A percentile compares a stretch with the other conserved stretches of the same genome.
Conservation (phyloP, 2,797 vertebrate species). For the Cynodonichthys magdalenae region DNA sequence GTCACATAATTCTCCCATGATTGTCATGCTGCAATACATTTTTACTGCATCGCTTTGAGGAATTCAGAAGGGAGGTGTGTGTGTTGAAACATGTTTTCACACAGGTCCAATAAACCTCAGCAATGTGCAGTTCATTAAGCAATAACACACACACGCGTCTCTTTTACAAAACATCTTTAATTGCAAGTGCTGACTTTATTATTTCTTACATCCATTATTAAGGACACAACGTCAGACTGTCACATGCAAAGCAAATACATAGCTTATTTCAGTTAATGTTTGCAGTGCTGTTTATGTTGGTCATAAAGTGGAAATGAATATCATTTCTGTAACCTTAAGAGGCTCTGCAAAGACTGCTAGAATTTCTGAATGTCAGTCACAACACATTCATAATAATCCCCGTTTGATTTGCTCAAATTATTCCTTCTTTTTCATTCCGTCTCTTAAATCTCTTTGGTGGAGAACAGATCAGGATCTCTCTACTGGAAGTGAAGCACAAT, state of each 20-base stretch:
- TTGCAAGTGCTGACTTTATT: slow-evolving; percentile 76
- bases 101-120: not conserved
- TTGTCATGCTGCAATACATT: too few species aligned
- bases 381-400: slow-evolving; percentile 51
- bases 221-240: slow-evolving; percentile 67
- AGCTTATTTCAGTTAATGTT: slow-evolving; percentile 58
- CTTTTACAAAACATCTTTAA: slow-evolving; percentile 75
- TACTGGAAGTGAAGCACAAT: slow-evolving; percentile 25
- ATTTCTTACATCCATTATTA: slow-evolving; percentile 72
- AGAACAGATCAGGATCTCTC: slow-evolving; percentile 35
- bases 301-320: slow-evolving; percentile 69
- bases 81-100: too few species aligned
- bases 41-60: too few species aligned
- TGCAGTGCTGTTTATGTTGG: slow-evolving; percentile 51
- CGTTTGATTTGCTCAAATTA: slow-evolving; percentile 18
- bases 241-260: slow-evolving; percentile 77
- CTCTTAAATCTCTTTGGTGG: slow-evolving; percentile 46
- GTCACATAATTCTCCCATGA: too few species aligned
- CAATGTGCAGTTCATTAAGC: not conserved
- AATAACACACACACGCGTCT: slow-evolving; percentile 23
- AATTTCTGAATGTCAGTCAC: slow-evolving; percentile 56
- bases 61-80: too few species aligned
- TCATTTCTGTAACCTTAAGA: slow-evolving; percentile 58
- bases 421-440: slow-evolving; percentile 14
- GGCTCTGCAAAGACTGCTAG: slow-evolving; percentile 34